A percentile compares a stretch with the other conserved stretches of the same genome.
These are phyloP conservation scores for Clamator glandarius DNA, from an alignment of 2,797 vertebrate species.

Conservation along the genomic window DNA sequence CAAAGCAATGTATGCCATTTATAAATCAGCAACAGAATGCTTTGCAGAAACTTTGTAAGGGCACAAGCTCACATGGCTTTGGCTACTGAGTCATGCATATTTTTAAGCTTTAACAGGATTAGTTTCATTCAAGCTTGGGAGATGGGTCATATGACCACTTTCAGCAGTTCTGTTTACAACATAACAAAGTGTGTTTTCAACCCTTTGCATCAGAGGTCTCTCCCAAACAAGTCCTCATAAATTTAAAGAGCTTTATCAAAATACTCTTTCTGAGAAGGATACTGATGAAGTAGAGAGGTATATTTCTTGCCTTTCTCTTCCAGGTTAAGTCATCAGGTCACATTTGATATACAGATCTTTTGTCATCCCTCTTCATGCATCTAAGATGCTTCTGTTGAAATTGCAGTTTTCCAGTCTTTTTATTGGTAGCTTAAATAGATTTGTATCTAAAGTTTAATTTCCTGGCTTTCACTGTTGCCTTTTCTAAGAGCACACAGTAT, in stretches of 20 bases:
- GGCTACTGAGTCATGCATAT: slow-evolving; percentile 53
- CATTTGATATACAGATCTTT: not conserved
- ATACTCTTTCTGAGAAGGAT: not conserved
- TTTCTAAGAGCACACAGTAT: not conserved
- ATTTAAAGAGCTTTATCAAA: not conserved
- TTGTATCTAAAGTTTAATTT: not conserved
- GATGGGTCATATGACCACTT: not conserved
- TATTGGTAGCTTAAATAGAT: not conserved
- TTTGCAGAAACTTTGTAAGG: slow-evolving; percentile 31
- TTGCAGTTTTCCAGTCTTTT: not conserved
- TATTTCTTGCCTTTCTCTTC: not conserved
- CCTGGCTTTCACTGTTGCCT: not conserved
- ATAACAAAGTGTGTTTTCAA: not conserved
- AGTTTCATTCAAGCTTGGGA: slow-evolving; percentile 15
- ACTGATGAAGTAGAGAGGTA: not conserved
- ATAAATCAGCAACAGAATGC: not conserved
- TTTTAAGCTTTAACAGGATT: slow-evolving; percentile 53
- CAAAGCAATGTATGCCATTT: not conserved
- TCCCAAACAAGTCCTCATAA: not conserved
- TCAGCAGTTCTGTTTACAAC: not conserved
- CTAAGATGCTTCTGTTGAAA: not conserved
- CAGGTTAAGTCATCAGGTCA: not conserved
- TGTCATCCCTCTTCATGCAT: not conserved
- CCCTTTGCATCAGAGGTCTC: not conserved
- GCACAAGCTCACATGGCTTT: not conserved